Evolutionary conservation across 53 echinoderm and acorn worm genomes (phyloP).

Genomic region (Zoroaster sp.): DNA sequence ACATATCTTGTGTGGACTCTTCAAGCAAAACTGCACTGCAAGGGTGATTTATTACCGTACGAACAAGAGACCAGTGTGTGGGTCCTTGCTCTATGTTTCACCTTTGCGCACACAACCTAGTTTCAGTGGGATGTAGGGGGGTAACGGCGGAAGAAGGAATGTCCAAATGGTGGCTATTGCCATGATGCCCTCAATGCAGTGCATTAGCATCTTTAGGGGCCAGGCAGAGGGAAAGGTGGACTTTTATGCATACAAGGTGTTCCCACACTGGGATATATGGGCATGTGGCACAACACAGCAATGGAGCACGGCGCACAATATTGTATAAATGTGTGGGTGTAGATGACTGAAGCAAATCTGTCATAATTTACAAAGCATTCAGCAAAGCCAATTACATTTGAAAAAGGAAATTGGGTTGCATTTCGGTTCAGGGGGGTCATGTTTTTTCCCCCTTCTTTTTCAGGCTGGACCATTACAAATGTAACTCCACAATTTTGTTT

Average conservation of each 20-base stretch:
- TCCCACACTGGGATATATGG: neutral
- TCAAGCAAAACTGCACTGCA: no score
- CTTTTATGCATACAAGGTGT: constrained; percentile 21
- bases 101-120: neutral
- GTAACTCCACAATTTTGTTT: no score
- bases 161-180: constrained; percentile 50
- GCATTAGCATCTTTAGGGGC: constrained; percentile 54
- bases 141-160: constrained; percentile 2
- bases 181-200: constrained; percentile 50
- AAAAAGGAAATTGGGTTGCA: no score
- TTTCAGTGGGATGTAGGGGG: neutral
- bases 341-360: neutral
- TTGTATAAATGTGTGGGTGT: neutral
- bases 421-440: no score
- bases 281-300: neutral
- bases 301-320: neutral
- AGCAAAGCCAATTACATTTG: no score
- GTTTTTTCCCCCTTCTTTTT: no score
- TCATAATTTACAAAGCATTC: neutral
- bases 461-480: no score
- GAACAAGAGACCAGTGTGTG: no score
- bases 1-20: no score
- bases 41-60: no score
- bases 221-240: constrained; percentile 12
- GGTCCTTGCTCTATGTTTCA: neutral